These are phyloP conservation scores for Drosophila guanche DNA, from an alignment of 1,140 invertebrate species.

Conservation along the genomic window DNA sequence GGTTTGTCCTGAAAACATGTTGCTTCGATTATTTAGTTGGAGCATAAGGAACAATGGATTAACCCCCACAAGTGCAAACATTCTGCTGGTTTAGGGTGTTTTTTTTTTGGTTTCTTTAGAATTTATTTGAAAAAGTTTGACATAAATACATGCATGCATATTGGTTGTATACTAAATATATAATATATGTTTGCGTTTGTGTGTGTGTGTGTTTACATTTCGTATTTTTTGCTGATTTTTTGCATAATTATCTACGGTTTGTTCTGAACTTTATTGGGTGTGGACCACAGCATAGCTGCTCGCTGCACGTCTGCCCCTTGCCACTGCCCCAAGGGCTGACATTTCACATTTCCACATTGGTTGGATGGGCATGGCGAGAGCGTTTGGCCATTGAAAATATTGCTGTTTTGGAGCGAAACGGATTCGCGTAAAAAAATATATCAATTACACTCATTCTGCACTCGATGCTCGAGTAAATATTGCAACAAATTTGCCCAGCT, in stretches of 20 bases:
- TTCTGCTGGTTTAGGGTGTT: constrained; percentile 23
- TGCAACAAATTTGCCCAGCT: constrained; percentile 76
- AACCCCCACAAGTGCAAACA: background rate
- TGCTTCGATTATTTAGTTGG: too few species aligned
- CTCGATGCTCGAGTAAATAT: constrained; percentile 61
- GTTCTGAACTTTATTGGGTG: constrained; percentile 14
- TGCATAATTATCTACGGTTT: constrained; percentile 75
- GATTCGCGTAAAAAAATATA: constrained; percentile 66
- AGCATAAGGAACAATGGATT: background rate
- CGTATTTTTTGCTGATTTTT: constrained; percentile 44
- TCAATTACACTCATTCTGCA: constrained; percentile 58
- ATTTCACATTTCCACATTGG: constrained; percentile 2
- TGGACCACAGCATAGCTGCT: constrained; percentile 1
- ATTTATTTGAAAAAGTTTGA: constrained; percentile 83
- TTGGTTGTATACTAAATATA: constrained; percentile 82
- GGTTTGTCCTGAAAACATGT: constrained; percentile 9
- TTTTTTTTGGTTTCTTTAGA: constrained; percentile 58
- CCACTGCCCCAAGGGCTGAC: background rate
- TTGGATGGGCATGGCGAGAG: constrained; percentile 31
- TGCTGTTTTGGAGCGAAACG: constrained; percentile 44
- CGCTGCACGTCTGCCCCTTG: background rate
- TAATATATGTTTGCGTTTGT: constrained; percentile 64
- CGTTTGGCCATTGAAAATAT: constrained; percentile 44
- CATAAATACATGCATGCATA: constrained; percentile 84
- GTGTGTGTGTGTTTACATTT: constrained; percentile 52